Base-by-base conservation (phyloP, 2,113 vertebrate genomes). In the Phalacrocorax pelagicus region DNA sequence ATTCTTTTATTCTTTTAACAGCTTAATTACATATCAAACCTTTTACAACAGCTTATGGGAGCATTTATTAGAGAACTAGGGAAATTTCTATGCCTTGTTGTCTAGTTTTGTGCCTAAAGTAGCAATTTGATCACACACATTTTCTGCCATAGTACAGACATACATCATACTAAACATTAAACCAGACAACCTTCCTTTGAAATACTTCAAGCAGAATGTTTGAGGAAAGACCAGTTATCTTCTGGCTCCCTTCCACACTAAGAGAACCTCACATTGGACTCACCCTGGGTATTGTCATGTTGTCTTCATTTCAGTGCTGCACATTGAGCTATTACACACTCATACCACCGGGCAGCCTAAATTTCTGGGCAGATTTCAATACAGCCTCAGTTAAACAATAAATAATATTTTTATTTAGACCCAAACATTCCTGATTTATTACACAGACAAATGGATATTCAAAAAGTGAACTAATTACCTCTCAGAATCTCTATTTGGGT, bases 401-500 rank as follows among this genome's bases (percentile, higher is more conserved):
- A 81, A 44, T 20, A 95, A 86, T 42, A 95, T 51, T 87, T 19
- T 72, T 63, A 88, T 86, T 65, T 71, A 89, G 70, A 92, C 15
- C 34, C 63, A 84, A 81, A 79, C 55, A 90, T 81, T 90, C 40
- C 77, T 87, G 95, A 61, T 34, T 66, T 59, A 92, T 93, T 80
- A 95, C 63, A 90, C 38, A 95, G 34, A 97, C 26, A 95, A 94
- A 97, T 51, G 34, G 55, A 95, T 87, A 96, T 83, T 83, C 69
- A 93, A 92, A 72, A 89, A 73, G 34, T 23, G 21, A 70, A 71
- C 61, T 52, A 57, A 93, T 98, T 96, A 99, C 99, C 99, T 99
- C 96, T 99, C 99, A 2, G 98, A 98, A 95, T 99, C 99, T 86
- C 99, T 98, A 71, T 99, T 99, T 88, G 99, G 99, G 77, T 99